phyloP scores from a whole-genome alignment of 2,797 vertebrate genomes.

The Sorex maritimensis region DNA sequence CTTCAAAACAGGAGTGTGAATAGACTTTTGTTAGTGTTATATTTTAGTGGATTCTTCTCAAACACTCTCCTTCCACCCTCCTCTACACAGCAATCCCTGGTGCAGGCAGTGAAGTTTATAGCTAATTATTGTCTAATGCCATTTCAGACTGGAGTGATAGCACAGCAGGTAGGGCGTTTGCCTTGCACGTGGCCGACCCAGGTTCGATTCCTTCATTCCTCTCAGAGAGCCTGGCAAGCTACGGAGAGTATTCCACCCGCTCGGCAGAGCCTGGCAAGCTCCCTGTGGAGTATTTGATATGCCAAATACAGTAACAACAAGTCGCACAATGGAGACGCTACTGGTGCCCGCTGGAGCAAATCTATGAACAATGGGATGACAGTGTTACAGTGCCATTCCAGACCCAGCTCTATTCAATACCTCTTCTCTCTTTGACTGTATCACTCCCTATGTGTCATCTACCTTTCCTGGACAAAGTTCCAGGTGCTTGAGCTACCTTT shows the following conservation, averaged over 20 bases:
- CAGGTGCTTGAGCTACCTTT: too few species aligned
- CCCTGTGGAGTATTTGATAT: too few species aligned
- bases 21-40: background rate
- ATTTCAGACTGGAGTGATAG: background rate
- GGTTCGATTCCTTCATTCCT: too few species aligned
- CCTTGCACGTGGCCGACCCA: too few species aligned
- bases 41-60: background rate
- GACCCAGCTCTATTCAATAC: background rate
- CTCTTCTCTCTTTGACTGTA: background rate
- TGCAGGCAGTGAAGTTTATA: background rate
- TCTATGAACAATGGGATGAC: too few species aligned
- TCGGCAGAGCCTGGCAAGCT: too few species aligned
- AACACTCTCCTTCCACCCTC: background rate
- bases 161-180: too few species aligned
- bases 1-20: background rate
- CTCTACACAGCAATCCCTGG: background rate
- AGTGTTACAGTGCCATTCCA: background rate
- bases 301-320: too few species aligned
- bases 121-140: background rate
- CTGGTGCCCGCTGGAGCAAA: too few species aligned
- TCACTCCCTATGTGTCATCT: background rate
- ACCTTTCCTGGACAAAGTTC: background rate
- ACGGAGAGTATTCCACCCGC: too few species aligned
- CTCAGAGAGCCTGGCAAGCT: too few species aligned
- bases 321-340: too few species aligned